These are phyloP conservation scores for Physocephala rufipes DNA, from an alignment of 2,888 invertebrate species.

Conservation along the genomic window DNA sequence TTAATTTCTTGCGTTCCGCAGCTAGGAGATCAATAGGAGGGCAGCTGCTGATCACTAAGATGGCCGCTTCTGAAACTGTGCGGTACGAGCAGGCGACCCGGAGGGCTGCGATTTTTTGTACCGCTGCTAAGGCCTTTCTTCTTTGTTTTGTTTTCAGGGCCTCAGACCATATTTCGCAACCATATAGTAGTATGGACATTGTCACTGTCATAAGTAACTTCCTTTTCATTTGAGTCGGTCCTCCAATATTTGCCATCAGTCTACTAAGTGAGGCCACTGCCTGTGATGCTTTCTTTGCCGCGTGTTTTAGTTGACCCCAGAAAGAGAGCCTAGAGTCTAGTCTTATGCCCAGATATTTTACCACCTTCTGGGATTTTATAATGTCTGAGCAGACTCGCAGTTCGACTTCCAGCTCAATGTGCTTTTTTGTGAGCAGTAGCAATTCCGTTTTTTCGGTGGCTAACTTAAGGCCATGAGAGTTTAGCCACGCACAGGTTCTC, in stretches of 20 bases:
- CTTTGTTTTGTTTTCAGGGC: background rate
- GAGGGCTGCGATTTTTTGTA: conserved; percentile 17
- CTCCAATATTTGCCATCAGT: too few species aligned
- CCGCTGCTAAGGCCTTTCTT: background rate
- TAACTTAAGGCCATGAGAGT: too few species aligned
- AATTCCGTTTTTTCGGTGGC: too few species aligned
- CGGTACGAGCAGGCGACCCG: conserved; percentile 22
- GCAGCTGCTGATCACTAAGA: conserved; percentile 9
- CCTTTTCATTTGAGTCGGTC: background rate
- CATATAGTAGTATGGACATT: too few species aligned
- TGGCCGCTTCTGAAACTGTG: conserved; percentile 16
- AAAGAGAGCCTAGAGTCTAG: too few species aligned
- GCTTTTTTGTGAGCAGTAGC: conserved; percentile 2
- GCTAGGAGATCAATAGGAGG: background rate
- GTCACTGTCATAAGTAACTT: too few species aligned
- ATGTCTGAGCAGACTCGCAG: too few species aligned
- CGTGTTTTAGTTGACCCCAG: background rate
- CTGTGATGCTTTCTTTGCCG: conserved; percentile 13
- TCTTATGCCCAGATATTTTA: too few species aligned
- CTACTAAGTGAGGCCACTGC: background rate
- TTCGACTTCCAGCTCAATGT: conserved; percentile 8
- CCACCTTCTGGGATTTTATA: background rate
- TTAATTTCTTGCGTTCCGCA: background rate
- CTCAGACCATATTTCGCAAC: too few species aligned
- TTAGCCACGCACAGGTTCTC: too few species aligned